A percentile compares a stretch with the other conserved stretches of the same genome.
Evolutionary conservation across 2,797 vertebrate genomes (phyloP).

Genomic region (Fundulus diaphanus): DNA sequence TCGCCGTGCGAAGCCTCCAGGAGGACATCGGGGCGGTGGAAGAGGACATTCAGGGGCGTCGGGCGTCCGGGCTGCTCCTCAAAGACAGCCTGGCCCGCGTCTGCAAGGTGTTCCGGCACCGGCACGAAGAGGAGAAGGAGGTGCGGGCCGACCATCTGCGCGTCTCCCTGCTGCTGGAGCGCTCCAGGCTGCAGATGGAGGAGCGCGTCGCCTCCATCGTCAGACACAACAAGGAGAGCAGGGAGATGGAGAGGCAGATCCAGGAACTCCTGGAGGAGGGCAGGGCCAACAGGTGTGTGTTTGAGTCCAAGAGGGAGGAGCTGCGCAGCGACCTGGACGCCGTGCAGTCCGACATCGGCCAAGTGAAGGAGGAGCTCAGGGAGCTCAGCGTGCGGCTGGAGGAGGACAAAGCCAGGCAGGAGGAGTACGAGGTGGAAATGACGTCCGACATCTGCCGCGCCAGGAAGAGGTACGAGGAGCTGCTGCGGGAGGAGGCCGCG

Average conservation of each 20-base stretch:
- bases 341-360: slow-evolving; percentile 42
- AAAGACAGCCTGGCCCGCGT: slow-evolving; percentile 36
- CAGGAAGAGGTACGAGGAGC: slow-evolving; percentile 49
- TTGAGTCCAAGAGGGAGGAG: slow-evolving; percentile 55
- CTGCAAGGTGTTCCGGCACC: slow-evolving; percentile 45
- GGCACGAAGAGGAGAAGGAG: slow-evolving; percentile 51
- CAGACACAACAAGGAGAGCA: slow-evolving; percentile 54
- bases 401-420: slow-evolving; percentile 43
- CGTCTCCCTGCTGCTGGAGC: slow-evolving; percentile 51
- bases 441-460: slow-evolving; percentile 25
- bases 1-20: slow-evolving; percentile 32
- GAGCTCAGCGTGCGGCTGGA: slow-evolving; percentile 36
- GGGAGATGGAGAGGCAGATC: slow-evolving; percentile 66
- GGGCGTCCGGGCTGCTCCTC: neutral
- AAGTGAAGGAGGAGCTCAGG: slow-evolving; percentile 48
- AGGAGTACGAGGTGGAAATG: slow-evolving; percentile 53
- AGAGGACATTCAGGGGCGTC: slow-evolving; percentile 32
- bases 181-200: slow-evolving; percentile 61
- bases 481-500: slow-evolving; percentile 55
- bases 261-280: slow-evolving; percentile 52
- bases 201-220: slow-evolving; percentile 52
- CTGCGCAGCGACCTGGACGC: slow-evolving; percentile 32
- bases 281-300: slow-evolving; percentile 34
- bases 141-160: slow-evolving; percentile 36
- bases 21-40: slow-evolving; percentile 53